Conservation (phyloP, 2,113 vertebrate genomes). For the Tychaedon coryphoeus region DNA sequence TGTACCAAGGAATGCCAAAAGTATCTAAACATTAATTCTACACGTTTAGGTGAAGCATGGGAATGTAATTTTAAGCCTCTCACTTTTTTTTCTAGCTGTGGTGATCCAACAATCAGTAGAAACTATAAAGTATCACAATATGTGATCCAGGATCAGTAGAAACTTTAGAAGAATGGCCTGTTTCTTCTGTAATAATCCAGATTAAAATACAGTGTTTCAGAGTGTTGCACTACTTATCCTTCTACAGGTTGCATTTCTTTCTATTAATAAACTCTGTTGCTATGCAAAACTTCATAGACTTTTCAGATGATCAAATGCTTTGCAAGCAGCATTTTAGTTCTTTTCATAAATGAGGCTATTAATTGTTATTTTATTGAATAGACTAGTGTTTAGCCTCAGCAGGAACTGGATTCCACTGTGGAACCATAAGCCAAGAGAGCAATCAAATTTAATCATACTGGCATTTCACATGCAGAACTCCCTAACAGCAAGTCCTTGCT, state of each 20-base stretch:
- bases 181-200: not conserved
- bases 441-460: not conserved
- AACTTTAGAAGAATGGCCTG: not conserved
- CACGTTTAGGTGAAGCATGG: not conserved
- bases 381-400: not conserved
- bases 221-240: not conserved
- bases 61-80: not conserved
- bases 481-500: rapidly evolving
- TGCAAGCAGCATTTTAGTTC: not conserved
- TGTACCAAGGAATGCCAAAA: not conserved
- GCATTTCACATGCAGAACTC: not conserved
- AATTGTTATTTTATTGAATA: not conserved
- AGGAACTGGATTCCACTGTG: not conserved
- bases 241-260: not conserved
- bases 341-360: not conserved
- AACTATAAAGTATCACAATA: not conserved
- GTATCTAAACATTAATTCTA: not conserved
- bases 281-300: not conserved
- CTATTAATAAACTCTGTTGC: not conserved
- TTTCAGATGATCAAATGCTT: not conserved
- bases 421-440: not conserved
- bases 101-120: not conserved
- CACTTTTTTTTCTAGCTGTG: not conserved
- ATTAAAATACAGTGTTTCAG: not conserved
- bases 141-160: not conserved